Percentiles rank a stretch among this genome's conserved stretches.
These are phyloP conservation scores for Malacoctenus gilli DNA, from an alignment of 2,797 vertebrate genomes.

Conservation along the genomic window DNA sequence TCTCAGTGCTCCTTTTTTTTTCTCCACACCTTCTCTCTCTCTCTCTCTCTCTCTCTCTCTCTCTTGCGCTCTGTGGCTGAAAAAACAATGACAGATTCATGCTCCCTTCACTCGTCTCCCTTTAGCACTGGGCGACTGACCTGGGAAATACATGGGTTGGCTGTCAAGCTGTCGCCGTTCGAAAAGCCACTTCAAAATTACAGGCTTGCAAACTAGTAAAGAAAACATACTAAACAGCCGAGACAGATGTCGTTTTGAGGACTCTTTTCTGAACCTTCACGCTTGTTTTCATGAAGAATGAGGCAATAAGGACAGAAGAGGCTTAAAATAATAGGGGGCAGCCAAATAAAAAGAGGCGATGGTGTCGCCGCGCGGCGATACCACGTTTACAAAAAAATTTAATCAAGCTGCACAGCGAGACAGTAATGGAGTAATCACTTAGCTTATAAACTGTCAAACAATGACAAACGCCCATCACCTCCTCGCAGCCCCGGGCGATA, in stretches of 20 bases:
- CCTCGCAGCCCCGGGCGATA: slow-evolving; percentile 8
- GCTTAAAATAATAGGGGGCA: slow-evolving; percentile 17
- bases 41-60: slow-evolving; percentile 20
- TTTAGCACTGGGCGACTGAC: slow-evolving; percentile 13
- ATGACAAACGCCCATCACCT: slow-evolving; percentile 26
- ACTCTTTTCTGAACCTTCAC: slow-evolving; percentile 9
- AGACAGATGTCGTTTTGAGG: neutral
- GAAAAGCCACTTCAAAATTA: slow-evolving; percentile 24
- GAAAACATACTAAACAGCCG: slow-evolving; percentile 3
- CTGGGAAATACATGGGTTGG: slow-evolving; percentile 20
- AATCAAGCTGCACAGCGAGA: slow-evolving; percentile 42
- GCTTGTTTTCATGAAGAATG: slow-evolving; percentile 19
- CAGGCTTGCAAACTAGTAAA: slow-evolving; percentile 23
- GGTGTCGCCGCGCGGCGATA: slow-evolving; percentile 13
- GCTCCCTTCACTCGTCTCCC: neutral
- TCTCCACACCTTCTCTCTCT: slow-evolving; percentile 6
- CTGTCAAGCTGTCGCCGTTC: slow-evolving; percentile 16
- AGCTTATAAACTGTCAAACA: slow-evolving; percentile 34
- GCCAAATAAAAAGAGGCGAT: slow-evolving; percentile 2
- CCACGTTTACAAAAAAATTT: slow-evolving; percentile 23
- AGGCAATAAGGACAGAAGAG: neutral
- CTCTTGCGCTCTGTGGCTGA: slow-evolving; percentile 18
- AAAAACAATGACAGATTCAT: slow-evolving; percentile 22
- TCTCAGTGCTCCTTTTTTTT: slow-evolving; percentile 23
- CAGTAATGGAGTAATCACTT: slow-evolving; percentile 35